These are phyloP conservation scores for Microcebus tavaratra DNA, from an alignment of 2,113 vertebrate species.

Conservation along the genomic window DNA sequence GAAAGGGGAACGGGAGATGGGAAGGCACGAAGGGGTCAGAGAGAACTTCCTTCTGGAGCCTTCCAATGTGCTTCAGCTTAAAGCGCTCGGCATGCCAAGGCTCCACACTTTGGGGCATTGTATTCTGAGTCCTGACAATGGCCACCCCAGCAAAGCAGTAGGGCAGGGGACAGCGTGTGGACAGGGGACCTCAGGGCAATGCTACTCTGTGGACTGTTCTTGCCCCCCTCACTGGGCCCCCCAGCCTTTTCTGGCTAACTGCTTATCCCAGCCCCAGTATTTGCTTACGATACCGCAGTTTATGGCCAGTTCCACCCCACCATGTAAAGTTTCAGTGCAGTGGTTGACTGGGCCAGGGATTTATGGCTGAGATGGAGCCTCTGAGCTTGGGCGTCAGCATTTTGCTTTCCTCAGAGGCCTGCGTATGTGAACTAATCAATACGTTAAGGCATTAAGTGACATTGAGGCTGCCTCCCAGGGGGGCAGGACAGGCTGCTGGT, in stretches of 20 bases:
- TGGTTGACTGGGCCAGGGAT: constrained; percentile 23
- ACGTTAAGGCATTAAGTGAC: neutral
- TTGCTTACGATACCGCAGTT: neutral
- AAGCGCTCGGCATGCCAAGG: neutral
- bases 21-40: neutral
- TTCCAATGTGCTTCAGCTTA: neutral
- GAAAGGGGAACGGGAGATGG: neutral
- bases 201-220: neutral
- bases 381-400: neutral
- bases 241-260: neutral
- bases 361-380: constrained; percentile 12
- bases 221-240: neutral
- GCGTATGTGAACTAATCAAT: constrained; percentile 33
- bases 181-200: neutral
- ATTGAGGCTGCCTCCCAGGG: constrained; percentile 24
- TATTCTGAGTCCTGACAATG: neutral
- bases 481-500: neutral
- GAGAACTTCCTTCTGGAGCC: neutral
- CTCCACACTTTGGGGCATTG: neutral
- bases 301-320: neutral
- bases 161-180: neutral
- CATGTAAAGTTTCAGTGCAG: neutral
- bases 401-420: constrained; percentile 32
- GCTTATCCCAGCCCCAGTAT: neutral
- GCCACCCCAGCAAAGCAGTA: neutral